These are phyloP conservation scores for Calcarius lapponicus DNA, from an alignment of 2,797 vertebrate genomes.

Conservation along the genomic window DNA sequence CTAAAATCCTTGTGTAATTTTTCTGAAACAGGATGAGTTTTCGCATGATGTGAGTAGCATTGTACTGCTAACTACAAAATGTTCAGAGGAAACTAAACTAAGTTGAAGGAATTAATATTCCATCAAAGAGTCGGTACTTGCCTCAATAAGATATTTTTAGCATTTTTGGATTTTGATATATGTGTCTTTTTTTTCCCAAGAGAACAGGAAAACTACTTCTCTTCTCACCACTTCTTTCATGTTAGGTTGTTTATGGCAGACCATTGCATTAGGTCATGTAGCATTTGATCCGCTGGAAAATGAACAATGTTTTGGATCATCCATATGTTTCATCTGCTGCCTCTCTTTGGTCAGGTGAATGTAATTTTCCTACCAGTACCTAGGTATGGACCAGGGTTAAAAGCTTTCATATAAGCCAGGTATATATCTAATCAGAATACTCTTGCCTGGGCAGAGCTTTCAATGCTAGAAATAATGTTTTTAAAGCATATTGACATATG, in stretches of 20 bases:
- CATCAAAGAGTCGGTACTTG: neutral
- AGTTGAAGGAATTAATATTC: constrained; percentile 1
- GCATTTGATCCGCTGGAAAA: neutral
- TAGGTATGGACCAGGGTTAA: neutral
- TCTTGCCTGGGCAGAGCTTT: neutral
- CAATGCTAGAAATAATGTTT: neutral
- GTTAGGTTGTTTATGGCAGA: constrained; percentile 10
- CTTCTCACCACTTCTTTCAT: neutral
- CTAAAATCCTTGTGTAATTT: neutral
- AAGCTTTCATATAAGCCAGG: neutral
- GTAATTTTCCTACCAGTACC: neutral
- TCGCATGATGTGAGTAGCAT: neutral
- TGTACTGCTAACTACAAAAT: neutral
- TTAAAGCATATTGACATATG: constrained; percentile 43
- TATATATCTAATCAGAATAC: neutral
- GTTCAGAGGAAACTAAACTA: neutral
- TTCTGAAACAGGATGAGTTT: constrained; percentile 43
- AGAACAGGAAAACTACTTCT: constrained; percentile 36
- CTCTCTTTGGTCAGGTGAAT: neutral
- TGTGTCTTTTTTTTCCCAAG: neutral
- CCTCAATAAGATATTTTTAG: constrained; percentile 41
- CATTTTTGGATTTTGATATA: constrained; percentile 19
- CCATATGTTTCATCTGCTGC: neutral
- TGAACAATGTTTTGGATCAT: neutral
- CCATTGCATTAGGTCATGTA: neutral